Conservation (phyloP, 2,888 invertebrate species). For the Hipparchia sbordonii region DNA sequence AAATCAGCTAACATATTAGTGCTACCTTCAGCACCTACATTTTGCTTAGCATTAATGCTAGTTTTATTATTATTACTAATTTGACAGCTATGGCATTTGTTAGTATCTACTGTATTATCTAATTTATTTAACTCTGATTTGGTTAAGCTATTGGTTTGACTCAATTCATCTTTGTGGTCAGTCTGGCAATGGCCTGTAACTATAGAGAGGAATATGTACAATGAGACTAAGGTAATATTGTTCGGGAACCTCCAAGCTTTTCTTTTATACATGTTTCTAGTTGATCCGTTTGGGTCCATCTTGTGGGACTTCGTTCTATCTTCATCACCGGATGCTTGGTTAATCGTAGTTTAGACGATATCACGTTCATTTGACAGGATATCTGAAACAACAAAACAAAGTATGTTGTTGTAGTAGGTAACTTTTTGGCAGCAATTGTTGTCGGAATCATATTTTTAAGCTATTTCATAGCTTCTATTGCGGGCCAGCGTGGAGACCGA, state of each 20-base stretch:
- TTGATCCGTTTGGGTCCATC: constrained; percentile 60
- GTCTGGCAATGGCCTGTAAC: constrained; percentile 60
- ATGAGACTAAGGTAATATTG: constrained; percentile 53
- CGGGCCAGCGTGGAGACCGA: no score
- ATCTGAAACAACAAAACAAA: constrained; percentile 60
- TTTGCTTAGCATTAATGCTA: constrained; percentile 38
- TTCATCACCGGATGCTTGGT: constrained; percentile 62
- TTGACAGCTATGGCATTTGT: constrained; percentile 76
- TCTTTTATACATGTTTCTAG: constrained; percentile 52
- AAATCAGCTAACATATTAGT: constrained; percentile 56
- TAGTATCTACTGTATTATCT: constrained; percentile 69
- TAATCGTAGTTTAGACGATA: constrained; percentile 35
- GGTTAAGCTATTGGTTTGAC: constrained; percentile 61
- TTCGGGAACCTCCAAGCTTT: constrained; percentile 61
- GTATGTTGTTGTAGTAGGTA: no score
- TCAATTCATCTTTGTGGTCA: constrained; percentile 52
- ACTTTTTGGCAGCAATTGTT: no score
- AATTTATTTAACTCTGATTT: constrained; percentile 60
- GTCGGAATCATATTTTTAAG: no score
- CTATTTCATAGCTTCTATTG: no score
- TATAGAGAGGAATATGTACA: constrained; percentile 60
- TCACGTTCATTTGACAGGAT: constrained; percentile 51
- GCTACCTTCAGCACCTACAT: constrained; percentile 34
- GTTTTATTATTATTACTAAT: constrained; percentile 57
- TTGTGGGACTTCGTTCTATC: constrained; percentile 55